Evolutionary conservation across 2,888 invertebrate species (phyloP).

Genomic region (Meloe dianella): DNA sequence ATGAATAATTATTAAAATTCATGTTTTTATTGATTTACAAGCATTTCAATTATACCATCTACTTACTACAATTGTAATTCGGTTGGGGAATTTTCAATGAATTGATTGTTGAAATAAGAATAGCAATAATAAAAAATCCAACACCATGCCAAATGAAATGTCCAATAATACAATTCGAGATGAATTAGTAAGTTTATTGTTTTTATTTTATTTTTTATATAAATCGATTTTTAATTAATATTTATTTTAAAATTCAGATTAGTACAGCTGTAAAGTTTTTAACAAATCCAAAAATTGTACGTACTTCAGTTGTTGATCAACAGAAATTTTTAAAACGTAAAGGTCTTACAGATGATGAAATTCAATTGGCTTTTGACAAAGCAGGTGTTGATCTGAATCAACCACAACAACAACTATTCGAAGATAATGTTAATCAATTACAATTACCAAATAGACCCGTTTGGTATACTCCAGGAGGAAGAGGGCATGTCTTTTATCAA

Average conservation of each 20-base stretch:
- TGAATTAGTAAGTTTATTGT: slow-evolving; percentile 37
- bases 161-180: slow-evolving; percentile 31
- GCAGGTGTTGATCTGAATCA: slow-evolving; percentile 60
- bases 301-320: slow-evolving; percentile 78
- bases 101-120: not conserved
- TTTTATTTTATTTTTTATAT: slow-evolving; percentile 17
- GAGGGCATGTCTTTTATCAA: slow-evolving; percentile 56
- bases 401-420: slow-evolving; percentile 44
- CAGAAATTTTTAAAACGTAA: slow-evolving; percentile 79
- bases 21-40: not conserved
- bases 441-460: slow-evolving; percentile 18
- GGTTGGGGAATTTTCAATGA: not conserved
- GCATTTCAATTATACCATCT: not conserved
- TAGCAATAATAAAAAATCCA: not conserved
- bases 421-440: slow-evolving; percentile 44
- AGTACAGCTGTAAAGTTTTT: slow-evolving; percentile 86
- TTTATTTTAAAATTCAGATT: slow-evolving; percentile 67
- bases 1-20: slow-evolving; percentile 10
- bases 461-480: not conserved
- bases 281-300: slow-evolving; percentile 81
- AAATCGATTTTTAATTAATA: slow-evolving; percentile 22
- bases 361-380: slow-evolving; percentile 74
- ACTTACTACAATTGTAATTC: not conserved
- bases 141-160: slow-evolving; percentile 7
- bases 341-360: slow-evolving; percentile 77